A percentile compares a stretch with the other conserved stretches of the same genome.
phyloP scores from a whole-genome alignment of 1,140 invertebrate genomes.

The Lepidurus apus region DNA sequence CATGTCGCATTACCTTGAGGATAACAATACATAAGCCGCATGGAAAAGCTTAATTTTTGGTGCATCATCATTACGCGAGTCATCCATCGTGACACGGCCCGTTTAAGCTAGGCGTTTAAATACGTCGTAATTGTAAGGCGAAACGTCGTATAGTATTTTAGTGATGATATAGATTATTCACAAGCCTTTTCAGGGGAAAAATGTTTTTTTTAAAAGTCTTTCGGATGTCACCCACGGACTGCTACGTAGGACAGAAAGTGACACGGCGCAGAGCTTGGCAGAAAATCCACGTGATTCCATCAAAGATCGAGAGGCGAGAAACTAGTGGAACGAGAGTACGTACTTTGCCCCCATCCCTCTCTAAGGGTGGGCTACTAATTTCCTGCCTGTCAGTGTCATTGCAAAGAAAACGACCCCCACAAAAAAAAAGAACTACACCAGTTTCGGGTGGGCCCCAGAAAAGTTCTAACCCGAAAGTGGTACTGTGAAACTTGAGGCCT shows the following conservation, averaged over 20 bases:
- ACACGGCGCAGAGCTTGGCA: background rate
- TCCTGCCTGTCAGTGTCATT: slow-evolving; percentile 21
- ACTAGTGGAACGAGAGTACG: slow-evolving; percentile 5
- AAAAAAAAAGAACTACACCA: background rate
- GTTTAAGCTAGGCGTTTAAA: too few relatives aligned
- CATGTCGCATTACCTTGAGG: too few relatives aligned
- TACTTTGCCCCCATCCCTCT: background rate
- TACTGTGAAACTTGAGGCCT: slow-evolving; percentile 6
- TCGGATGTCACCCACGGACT: too few relatives aligned
- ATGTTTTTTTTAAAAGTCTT: too few relatives aligned
- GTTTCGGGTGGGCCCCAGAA: background rate
- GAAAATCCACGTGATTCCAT: background rate
- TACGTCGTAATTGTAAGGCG: too few relatives aligned
- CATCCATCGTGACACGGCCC: too few relatives aligned
- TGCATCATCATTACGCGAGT: too few relatives aligned
- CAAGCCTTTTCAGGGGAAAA: too few relatives aligned
- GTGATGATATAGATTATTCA: too few relatives aligned
- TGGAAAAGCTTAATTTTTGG: too few relatives aligned
- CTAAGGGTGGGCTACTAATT: slow-evolving; percentile 18
- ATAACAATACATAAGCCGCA: too few relatives aligned
- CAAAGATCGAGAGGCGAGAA: slow-evolving; percentile 7
- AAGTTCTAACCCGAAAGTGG: background rate
- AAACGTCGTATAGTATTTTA: too few relatives aligned
- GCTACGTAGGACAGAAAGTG: background rate
- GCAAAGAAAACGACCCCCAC: background rate